Percentiles rank a stretch among this genome's conserved stretches.
phyloP scores from a whole-genome alignment of 2,888 invertebrate genomes.

The Agrochola lychnidis region DNA sequence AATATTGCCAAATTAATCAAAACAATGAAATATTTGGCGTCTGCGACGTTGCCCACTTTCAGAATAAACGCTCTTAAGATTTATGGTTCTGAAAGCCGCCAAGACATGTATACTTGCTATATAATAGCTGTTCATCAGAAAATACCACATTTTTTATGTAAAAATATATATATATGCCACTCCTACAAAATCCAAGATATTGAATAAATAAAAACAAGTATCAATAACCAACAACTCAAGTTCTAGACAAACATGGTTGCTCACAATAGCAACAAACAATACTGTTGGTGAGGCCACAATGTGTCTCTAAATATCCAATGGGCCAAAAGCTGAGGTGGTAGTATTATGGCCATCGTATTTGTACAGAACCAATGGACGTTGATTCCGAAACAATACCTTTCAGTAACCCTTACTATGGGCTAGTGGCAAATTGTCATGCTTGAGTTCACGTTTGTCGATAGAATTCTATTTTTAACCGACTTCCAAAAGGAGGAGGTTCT shows the following conservation, averaged over 20 bases:
- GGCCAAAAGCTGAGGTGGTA: conserved; percentile 47
- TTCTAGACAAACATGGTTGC: conserved; percentile 8
- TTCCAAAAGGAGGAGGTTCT: too few relatives aligned
- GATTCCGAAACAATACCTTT: conserved; percentile 66
- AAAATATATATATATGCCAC: too few relatives aligned
- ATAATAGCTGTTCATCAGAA: too few relatives aligned
- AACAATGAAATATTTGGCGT: too few relatives aligned
- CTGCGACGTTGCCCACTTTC: too few relatives aligned
- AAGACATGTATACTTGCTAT: too few relatives aligned
- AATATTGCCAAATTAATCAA: too few relatives aligned
- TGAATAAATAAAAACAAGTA: neutral
- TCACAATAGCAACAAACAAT: conserved; percentile 36
- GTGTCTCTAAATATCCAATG: conserved; percentile 54
- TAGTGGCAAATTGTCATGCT: neutral
- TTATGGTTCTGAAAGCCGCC: too few relatives aligned
- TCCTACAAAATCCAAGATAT: neutral
- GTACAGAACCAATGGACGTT: conserved; percentile 64
- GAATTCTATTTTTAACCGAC: too few relatives aligned
- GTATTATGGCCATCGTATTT: conserved; percentile 63
- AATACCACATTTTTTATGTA: too few relatives aligned
- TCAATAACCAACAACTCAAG: conserved; percentile 31
- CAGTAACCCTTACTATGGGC: conserved; percentile 50
- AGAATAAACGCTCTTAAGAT: too few relatives aligned
- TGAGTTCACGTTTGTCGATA: neutral
- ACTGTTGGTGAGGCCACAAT: conserved; percentile 26